Percentiles rank a stretch among this genome's conserved stretches.
These are phyloP conservation scores for Anthopleura sola DNA, from an alignment of 64 coral and sea anemone species.

Conservation along the genomic window DNA sequence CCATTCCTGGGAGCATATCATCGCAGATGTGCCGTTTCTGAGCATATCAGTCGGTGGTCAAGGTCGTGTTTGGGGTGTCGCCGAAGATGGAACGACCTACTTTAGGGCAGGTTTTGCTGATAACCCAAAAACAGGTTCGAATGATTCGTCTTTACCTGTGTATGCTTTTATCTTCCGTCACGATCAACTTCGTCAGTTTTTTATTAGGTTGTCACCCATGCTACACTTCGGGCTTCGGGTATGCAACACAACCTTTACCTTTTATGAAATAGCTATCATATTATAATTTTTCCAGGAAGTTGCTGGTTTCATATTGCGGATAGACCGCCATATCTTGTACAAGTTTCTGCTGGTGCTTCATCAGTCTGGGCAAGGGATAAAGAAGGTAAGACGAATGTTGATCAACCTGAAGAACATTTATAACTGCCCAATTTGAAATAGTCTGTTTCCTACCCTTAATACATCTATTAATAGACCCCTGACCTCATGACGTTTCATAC, in stretches of 20 bases:
- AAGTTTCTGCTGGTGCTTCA: constrained; percentile 70
- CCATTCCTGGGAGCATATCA: constrained; percentile 77
- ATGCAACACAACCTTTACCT: too few species aligned
- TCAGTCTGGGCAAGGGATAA: constrained; percentile 85
- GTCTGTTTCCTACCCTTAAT: too few species aligned
- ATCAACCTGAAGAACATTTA: too few species aligned
- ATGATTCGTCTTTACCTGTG: neutral
- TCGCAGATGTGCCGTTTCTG: constrained; percentile 71
- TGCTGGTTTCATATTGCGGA: constrained; percentile 91
- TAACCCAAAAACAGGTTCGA: constrained; percentile 68
- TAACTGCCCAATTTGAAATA: too few species aligned
- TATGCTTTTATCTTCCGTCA: too few species aligned
- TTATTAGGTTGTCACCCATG: too few species aligned
- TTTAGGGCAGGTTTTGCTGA: constrained; percentile 80
- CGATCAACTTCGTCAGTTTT: too few species aligned
- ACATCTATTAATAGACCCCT: too few species aligned
- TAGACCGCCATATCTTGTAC: constrained; percentile 56
- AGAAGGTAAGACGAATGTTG: constrained; percentile 49
- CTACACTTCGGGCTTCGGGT: too few species aligned
- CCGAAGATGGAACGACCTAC: constrained; percentile 80
- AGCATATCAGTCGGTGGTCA: constrained; percentile 89
- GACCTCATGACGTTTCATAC: too few species aligned
- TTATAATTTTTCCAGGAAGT: constrained; percentile 61
- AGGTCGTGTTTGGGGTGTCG: constrained; percentile 76
- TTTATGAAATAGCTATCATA: too few species aligned